Evolutionary conservation across 2,888 invertebrate species (phyloP).

Genomic region (Lepidocyrtoides sp.): DNA sequence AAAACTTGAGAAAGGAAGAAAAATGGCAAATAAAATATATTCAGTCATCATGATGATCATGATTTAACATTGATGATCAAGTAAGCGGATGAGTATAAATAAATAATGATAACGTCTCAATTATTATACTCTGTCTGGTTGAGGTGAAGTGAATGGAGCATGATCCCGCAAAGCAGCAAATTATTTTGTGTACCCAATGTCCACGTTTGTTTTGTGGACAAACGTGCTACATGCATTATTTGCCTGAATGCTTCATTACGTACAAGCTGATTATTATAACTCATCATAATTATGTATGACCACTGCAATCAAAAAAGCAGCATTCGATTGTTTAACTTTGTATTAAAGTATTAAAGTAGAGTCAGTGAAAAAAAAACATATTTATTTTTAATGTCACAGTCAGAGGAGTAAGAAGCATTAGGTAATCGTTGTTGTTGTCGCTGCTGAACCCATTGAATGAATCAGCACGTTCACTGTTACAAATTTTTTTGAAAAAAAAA

Average conservation of each 20-base stretch:
- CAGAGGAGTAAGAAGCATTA: neutral
- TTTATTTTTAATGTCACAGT: conserved; percentile 28
- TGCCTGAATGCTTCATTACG: neutral
- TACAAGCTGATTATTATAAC: neutral
- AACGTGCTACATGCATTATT: neutral
- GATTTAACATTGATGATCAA: neutral
- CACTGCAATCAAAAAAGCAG: conserved; percentile 37
- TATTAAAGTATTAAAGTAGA: neutral
- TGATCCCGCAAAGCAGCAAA: conserved; percentile 22
- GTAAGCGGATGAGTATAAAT: neutral
- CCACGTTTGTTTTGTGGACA: conserved; percentile 19
- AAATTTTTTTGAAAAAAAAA: neutral
- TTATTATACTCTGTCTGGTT: neutral
- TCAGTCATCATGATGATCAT: neutral
- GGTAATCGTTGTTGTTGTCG: neutral
- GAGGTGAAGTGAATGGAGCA: conserved; percentile 18
- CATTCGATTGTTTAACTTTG: conserved; percentile 35
- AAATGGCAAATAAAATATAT: neutral
- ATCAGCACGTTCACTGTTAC: neutral
- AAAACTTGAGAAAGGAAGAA: neutral
- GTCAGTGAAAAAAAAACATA: neutral
- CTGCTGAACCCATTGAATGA: neutral
- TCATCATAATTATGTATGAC: neutral
- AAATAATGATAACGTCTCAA: conserved; percentile 22
- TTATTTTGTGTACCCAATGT: neutral